These are phyloP conservation scores for Microcebus murinus DNA, from an alignment of 2,113 vertebrate genomes.

Conservation along the genomic window DNA sequence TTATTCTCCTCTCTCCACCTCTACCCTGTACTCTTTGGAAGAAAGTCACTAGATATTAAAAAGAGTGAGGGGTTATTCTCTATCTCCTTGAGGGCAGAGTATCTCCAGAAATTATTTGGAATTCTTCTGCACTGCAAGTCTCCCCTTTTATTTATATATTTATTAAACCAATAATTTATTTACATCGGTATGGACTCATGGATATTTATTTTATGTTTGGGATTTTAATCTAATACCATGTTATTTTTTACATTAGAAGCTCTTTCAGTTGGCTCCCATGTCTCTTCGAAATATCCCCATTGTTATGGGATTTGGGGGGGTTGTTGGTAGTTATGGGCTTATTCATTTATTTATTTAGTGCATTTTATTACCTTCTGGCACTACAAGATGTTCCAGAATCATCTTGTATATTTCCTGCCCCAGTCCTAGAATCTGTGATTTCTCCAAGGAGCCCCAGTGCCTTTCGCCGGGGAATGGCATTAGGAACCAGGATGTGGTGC, in stretches of 20 bases:
- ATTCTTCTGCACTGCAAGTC: background rate
- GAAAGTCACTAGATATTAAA: background rate
- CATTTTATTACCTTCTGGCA: background rate
- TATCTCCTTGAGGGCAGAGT: background rate
- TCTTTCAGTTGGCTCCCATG: background rate
- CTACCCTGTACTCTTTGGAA: background rate
- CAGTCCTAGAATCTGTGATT: background rate
- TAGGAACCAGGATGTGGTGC: background rate
- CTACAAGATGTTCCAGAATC: background rate
- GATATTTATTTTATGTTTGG: background rate
- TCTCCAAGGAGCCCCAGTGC: background rate
- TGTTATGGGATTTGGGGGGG: background rate
- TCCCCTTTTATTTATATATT: background rate
- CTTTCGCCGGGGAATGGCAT: no score
- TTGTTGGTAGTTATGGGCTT: background rate
- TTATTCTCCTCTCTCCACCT: background rate
- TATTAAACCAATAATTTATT: background rate
- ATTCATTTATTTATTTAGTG: background rate
- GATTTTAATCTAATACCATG: background rate
- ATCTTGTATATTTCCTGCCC: background rate
- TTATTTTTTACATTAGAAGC: background rate
- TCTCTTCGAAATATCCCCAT: background rate
- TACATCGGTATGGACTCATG: background rate
- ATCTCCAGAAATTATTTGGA: background rate
- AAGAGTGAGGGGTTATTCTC: background rate